These are phyloP conservation scores for Crematogaster levior DNA, from an alignment of 2,888 invertebrate genomes.

Conservation along the genomic window DNA sequence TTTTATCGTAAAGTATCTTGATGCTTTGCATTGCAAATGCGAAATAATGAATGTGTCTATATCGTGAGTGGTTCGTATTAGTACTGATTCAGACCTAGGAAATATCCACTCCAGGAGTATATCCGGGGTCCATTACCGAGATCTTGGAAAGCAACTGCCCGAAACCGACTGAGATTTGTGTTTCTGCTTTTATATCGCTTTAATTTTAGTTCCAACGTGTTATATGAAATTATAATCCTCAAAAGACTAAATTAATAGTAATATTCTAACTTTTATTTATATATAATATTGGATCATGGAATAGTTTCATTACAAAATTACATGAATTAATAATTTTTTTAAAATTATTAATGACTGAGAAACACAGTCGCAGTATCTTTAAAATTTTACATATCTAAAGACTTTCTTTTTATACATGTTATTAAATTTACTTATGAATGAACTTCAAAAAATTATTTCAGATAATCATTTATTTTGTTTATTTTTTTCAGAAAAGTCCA, in stretches of 20 bases:
- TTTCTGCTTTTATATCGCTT: slow-evolving; percentile 65
- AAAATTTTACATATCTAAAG: not conserved
- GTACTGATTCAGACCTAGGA: slow-evolving; percentile 78
- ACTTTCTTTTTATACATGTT: not conserved
- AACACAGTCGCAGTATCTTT: not conserved
- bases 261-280: slow-evolving; percentile 3
- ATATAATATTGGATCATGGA: not conserved
- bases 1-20: not conserved
- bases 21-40: slow-evolving; percentile 2
- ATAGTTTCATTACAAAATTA: not conserved
- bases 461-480: not conserved
- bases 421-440: not conserved
- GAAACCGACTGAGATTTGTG: slow-evolving; percentile 83
- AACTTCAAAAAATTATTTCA: not conserved
- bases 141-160: slow-evolving; percentile 82
- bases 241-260: slow-evolving; percentile 1
- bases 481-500: not conserved
- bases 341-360: not conserved
- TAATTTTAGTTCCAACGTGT: slow-evolving; percentile 6
- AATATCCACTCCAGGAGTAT: slow-evolving; percentile 81
- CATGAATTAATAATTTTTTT: not conserved
- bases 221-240: slow-evolving; percentile 27
- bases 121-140: slow-evolving; percentile 85
- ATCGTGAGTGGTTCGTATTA: slow-evolving; percentile 70
- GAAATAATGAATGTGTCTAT: slow-evolving; percentile 56